These are phyloP conservation scores for Anthoscopus minutus DNA, from an alignment of 2,113 vertebrate genomes.

Conservation along the genomic window DNA sequence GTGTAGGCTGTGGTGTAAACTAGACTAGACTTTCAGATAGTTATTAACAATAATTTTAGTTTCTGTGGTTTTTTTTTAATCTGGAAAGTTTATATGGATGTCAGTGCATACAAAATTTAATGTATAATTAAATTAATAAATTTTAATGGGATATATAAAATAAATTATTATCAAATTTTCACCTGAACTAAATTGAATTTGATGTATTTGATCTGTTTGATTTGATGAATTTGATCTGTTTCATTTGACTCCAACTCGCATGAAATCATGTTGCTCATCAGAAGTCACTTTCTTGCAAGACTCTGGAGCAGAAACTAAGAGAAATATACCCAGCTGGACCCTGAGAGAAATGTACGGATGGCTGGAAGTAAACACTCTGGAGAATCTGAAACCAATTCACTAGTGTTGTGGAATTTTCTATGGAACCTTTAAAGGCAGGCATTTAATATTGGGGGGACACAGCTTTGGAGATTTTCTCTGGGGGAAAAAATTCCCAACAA, in stretches of 20 bases:
- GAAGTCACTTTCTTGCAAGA: neutral
- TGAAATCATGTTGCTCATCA: neutral
- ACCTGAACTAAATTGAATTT: neutral
- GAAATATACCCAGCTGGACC: neutral
- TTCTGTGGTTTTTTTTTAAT: neutral
- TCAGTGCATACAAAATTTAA: neutral
- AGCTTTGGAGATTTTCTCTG: neutral
- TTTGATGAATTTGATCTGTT: neutral
- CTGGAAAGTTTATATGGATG: neutral
- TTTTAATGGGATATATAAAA: neutral
- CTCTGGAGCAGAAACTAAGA: neutral
- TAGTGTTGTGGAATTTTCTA: neutral
- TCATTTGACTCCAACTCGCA: neutral
- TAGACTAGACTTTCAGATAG: neutral
- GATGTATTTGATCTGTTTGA: neutral
- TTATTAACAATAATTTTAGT: neutral
- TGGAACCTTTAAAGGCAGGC: neutral
- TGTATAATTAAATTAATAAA: neutral
- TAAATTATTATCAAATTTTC: neutral
- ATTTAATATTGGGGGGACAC: neutral
- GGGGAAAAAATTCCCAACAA: rapidly evolving
- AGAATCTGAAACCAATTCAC: neutral
- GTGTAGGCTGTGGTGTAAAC: too few relatives aligned
- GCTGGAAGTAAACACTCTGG: neutral
- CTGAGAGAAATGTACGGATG: neutral